Evolutionary conservation across 2,797 vertebrate species (phyloP).

Genomic region (Gymnocypris eckloni): DNA sequence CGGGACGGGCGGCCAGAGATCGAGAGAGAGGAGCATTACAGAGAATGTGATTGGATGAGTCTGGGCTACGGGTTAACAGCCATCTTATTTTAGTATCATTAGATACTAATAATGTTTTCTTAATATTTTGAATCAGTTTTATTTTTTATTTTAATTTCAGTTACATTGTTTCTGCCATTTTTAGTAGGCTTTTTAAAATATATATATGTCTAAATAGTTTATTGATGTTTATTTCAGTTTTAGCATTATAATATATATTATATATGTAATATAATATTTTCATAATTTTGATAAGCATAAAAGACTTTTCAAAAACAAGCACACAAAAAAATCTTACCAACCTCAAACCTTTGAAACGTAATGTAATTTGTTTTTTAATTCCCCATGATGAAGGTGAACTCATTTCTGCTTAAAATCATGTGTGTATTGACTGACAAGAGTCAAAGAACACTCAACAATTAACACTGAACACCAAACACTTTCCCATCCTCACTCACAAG

Average conservation of each 20-base stretch:
- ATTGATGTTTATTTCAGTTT: neutral
- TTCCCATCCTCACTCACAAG: constrained; percentile 4
- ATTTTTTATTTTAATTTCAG: neutral
- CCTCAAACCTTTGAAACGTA: neutral
- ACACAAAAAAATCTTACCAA: neutral
- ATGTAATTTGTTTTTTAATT: neutral
- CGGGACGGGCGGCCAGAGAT: neutral
- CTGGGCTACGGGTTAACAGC: no score
- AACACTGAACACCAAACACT: constrained; percentile 14
- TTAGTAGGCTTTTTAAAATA: neutral
- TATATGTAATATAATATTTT: neutral
- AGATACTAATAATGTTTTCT: neutral
- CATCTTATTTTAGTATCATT: neutral
- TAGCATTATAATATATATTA: neutral
- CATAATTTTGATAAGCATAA: no score
- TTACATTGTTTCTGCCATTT: neutral
- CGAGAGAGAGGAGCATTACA: neutral
- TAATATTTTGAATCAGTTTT: neutral
- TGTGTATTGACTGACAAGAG: neutral
- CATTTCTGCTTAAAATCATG: neutral
- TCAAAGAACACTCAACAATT: neutral
- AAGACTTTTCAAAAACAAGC: no score
- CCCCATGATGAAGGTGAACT: neutral
- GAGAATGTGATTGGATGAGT: neutral
- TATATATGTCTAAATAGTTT: neutral